phyloP scores from a whole-genome alignment of 1,140 invertebrate genomes.

The Condylostylus longicornis region DNA sequence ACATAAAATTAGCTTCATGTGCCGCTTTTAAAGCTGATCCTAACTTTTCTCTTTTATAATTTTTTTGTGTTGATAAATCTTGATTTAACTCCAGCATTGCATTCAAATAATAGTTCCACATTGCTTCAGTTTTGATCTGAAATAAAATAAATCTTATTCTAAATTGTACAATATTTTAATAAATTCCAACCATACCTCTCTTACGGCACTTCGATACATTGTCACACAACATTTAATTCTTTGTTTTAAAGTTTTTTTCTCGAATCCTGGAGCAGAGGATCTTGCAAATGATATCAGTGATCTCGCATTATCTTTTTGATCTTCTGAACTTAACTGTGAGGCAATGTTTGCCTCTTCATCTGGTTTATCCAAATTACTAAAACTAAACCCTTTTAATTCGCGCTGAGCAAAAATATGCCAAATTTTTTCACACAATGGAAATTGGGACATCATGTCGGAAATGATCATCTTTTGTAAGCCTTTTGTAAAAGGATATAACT shows the following conservation, averaged over 20 bases:
- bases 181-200: neutral
- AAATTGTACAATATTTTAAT: neutral
- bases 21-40: slow-evolving; percentile 21
- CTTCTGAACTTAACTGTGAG: no score
- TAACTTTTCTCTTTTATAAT: slow-evolving; percentile 15
- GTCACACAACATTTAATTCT: no score
- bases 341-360: no score
- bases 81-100: slow-evolving; percentile 20
- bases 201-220: no score
- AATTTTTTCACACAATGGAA: slow-evolving; percentile 15
- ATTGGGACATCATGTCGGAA: slow-evolving; percentile 20
- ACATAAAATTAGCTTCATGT: slow-evolving; percentile 18
- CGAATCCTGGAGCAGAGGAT: no score
- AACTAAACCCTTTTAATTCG: slow-evolving; percentile 18
- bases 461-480: slow-evolving; percentile 19
- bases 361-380: slow-evolving; percentile 22
- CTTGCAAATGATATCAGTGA: no score
- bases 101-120: slow-evolving; percentile 14
- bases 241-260: no score
- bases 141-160: slow-evolving; percentile 1
- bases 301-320: no score
- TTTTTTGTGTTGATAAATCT: slow-evolving; percentile 13
- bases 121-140: slow-evolving; percentile 17
- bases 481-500: slow-evolving; percentile 13
- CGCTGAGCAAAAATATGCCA: slow-evolving; percentile 26